These are phyloP conservation scores for Spongilla lacustris DNA, from an alignment of 37 sponge, comb jelly and placozoan genomes.

Conservation along the genomic window DNA sequence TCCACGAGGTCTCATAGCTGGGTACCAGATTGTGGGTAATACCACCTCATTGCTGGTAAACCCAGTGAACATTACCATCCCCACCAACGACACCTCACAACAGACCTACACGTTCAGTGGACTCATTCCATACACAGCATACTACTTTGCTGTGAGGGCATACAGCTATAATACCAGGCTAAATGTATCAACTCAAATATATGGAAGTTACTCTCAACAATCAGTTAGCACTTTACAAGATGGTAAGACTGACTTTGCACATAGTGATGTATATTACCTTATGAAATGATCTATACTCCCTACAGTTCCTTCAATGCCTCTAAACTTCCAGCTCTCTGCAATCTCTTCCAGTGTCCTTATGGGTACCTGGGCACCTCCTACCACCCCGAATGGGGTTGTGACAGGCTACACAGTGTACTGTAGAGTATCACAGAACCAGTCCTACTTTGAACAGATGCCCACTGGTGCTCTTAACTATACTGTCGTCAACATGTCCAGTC, in stretches of 20 bases:
- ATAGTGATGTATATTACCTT: neutral
- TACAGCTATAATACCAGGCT: conserved; percentile 10
- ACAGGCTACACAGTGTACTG: conserved; percentile 32
- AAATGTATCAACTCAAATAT: neutral
- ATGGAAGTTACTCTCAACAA: conserved; percentile 7
- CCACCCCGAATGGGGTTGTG: conserved; percentile 22
- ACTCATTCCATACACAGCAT: conserved; percentile 28
- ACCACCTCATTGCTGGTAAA: neutral
- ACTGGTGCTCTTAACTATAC: neutral
- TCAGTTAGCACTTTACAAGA: conserved; percentile 17
- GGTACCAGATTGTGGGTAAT: conserved; percentile 34
- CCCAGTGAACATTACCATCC: neutral
- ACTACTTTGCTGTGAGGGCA: conserved; percentile 40
- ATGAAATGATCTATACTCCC: neutral
- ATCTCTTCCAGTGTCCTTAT: neutral
- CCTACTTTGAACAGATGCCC: conserved; percentile 6
- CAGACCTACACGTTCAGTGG: conserved; percentile 7
- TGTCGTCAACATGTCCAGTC: neutral
- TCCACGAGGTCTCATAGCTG: conserved; percentile 43
- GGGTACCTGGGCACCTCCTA: conserved; percentile 22
- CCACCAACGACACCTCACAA: conserved; percentile 31
- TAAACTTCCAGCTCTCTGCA: neutral
- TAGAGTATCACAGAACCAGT: neutral
- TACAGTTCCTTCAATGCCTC: conserved; percentile 31
- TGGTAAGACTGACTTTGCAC: neutral